Evolutionary conservation across 2,888 invertebrate genomes (phyloP).

Genomic region (Galerucella calmariensis): DNA sequence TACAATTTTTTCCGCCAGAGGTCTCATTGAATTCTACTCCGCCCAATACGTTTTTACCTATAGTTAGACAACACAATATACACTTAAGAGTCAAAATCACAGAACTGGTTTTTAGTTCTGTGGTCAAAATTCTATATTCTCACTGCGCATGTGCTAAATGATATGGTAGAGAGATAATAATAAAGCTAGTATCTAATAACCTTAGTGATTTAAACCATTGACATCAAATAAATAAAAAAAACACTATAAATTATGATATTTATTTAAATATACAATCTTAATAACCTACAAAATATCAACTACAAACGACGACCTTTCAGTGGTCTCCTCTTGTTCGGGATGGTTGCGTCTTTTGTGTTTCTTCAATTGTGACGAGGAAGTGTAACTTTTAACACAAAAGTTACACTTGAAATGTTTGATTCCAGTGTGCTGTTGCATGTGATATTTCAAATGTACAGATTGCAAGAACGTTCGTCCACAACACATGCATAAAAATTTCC

Average conservation of each 20-base stretch:
- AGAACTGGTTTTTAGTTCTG: too few relatives aligned
- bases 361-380: constrained; percentile 47
- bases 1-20: too few relatives aligned
- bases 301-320: neutral
- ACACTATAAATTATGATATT: too few relatives aligned
- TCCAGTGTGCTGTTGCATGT: constrained; percentile 54
- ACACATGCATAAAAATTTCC: constrained; percentile 47
- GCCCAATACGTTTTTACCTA: too few relatives aligned
- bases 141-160: too few relatives aligned
- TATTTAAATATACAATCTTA: neutral
- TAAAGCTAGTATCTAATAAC: too few relatives aligned
- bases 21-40: too few relatives aligned
- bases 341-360: constrained; percentile 44
- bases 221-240: neutral
- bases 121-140: too few relatives aligned
- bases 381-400: constrained; percentile 52
- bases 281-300: constrained; percentile 13
- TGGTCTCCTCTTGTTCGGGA: constrained; percentile 16
- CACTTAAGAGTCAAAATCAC: too few relatives aligned
- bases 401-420: constrained; percentile 52
- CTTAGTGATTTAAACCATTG: neutral
- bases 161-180: too few relatives aligned
- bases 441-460: constrained; percentile 51
- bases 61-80: too few relatives aligned
- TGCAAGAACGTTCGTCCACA: constrained; percentile 51